Evolutionary conservation across 2,113 vertebrate genomes (phyloP), one percentile per base, ranked within the genome.

Genomic region (Rhinolophus sinicus): DNA sequence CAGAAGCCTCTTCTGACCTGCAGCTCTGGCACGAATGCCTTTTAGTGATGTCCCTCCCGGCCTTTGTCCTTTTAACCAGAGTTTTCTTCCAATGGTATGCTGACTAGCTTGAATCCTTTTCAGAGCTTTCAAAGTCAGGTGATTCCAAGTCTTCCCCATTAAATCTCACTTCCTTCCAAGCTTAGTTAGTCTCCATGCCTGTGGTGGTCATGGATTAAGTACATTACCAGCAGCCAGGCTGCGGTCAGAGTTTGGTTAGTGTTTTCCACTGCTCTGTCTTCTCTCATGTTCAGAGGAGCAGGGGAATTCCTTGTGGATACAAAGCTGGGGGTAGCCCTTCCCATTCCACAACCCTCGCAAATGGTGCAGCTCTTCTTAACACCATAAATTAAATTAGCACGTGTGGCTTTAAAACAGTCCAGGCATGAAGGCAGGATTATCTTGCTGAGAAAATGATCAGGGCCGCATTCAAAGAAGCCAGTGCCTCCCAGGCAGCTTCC

Each of bases 401-500:
- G 24, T 92, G 60, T 96, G 92, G 38, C 81, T 92, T 96, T 98
- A 95, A 96, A 97, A 96, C 47, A 96, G 88, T 83, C 47, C 40
- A 81, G 96, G 76, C 92, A 54, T 95, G 95, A 97, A 97, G 96
- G 73, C 93, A 40, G 96, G 96, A 93, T 98, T 97, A 92, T 96
- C 95, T 97, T 95, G 94, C 97, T 94, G 91, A 92, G 90, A 97
- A 98, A 97, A 92, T 96, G 82, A 96, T 98, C 90, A 89, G 4
- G 33, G 89, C 93, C 94, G 72, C 90, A 96, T 90, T 96, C 65
- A 97, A 97, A 97, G 95, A 97, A 58, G 67, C 50, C 44, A 62
- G 52, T 95, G 94, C 98, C 94, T 98, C 90, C 87, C 90, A 96
- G 93, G 95, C 90, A 67, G 93, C 97, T 98, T 93, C 84, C 90